Evolutionary conservation across 2,797 vertebrate genomes (phyloP), one percentile per base, ranked within the genome.

Genomic region (Siniperca undulata): DNA sequence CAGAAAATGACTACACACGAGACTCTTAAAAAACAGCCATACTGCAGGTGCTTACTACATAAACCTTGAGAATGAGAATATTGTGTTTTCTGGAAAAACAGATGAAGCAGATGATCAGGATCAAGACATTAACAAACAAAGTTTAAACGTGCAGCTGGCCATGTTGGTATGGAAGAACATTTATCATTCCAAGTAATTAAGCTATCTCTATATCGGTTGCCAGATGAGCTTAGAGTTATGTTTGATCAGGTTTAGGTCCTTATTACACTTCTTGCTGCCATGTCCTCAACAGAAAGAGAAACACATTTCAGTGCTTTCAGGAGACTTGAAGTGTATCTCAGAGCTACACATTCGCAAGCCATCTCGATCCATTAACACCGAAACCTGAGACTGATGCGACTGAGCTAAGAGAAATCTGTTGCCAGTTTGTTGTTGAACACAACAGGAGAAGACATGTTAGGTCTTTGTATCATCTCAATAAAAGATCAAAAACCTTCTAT

Each of bases 211-310:
- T 34, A 11, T 4, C 7, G 24, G 20, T 14, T 66, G 30, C 70
- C 76, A 73, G 69, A 66, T 30, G 69, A 85, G 70, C 56, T 77
- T 27, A 46, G 40, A 77, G 55, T 80, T 71, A 30, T 66, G 76
- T 84, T 81, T 80, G 69, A 88, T 85, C 73, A 81, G 68, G 46
- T 74, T 73, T 66, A 65, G 68, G 40, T 55, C 19, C 22, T 66
- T 67, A 70, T 79, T 55, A 56, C 66, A 19, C 52, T 22, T 44
- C 14, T 55, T 59, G 46, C 17, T 11, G 27, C 24, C 4, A 7
- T 30, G 36, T 58, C 27, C 42, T 48, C 22, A 38, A 14, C n/a
- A n/a, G 16, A 22, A 59, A 61, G 52, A 5, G 40, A 70, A 30
- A 64, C 9, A 44, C 13, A 9, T 68, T 34, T 44, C 10, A 42